Base-by-base conservation (phyloP, 2,797 vertebrate species). In the Melanotaenia nigrans region DNA sequence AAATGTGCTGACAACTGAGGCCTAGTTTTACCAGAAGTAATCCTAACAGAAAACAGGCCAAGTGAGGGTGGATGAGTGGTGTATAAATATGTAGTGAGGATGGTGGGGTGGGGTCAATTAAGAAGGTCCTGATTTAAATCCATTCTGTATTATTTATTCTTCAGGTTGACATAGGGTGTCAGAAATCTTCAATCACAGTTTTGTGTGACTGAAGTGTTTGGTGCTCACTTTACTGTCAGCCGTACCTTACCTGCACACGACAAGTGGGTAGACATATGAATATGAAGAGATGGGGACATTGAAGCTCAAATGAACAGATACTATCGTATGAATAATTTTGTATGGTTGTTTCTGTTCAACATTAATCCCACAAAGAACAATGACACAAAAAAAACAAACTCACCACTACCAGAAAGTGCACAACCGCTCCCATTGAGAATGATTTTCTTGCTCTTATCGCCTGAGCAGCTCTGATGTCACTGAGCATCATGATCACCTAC, bases 401-500 rank as follows among this genome's bases (percentile, higher is more conserved):
- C 22, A 53, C 49, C 49, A 25, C 22, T 30, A 25, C 53, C 13
- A 55, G 53, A 55, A 55, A 56, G 70, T 5, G 58, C 30, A 38
- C 18, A 22, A 68, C 22, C 12, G 35, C 49, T 77, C 36, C 64
- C 24, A 68, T 42, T 64, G 11, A 78, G 32, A 57, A 40, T 8
- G 5, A 55, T 49, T 53, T 61, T 67, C 57, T 73, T 60, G 67
- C 53, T 74, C 71, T 78, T 68, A 75, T 42, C 75, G 82, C 86
- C 81, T 79, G 83, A 85, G 83, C 77, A 82, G 71, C 81, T 53
- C 62, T 40, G 62, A 47, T 64, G 79, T 75, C 59, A 53, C 68
- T 51, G 49, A 22, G 49, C 47, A 11, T 51, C 40, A 56, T 3
- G 24, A 66, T 68, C 74, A 51, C 35, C 65, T 45, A 30, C 55